Base-by-base conservation (phyloP, 2,113 vertebrate genomes). In the Catagonus wagneri region DNA sequence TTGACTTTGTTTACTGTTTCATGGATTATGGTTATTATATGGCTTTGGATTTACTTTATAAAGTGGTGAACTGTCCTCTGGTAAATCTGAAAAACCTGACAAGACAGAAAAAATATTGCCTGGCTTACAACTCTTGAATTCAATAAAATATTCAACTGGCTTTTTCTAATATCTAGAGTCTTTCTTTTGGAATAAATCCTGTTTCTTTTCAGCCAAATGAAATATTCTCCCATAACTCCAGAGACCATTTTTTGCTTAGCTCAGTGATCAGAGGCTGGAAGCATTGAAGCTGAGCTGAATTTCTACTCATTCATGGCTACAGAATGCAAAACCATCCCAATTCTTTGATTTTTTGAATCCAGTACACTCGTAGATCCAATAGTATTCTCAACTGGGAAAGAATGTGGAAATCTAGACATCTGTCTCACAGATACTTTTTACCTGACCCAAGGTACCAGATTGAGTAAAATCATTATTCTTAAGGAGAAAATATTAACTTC, bases 401-500 rank as follows among this genome's bases (percentile, higher is more conserved):
- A 95, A 89, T n/a, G 27, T 19, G 83, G 56, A 79, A 72, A 44
- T 91, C 52, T 61, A 75, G 44, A 85, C 32, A 71, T 6, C 36
- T 74, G 36, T 76, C 2, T 17, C 83, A 52, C 34, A 95, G 80
- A 83, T 80, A 6, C 36, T 84, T 94, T 74, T 88, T 7, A 81
- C 25, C 92, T 68, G 27, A 60, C 39, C 14, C 17, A 60, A n/a
- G 56, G 36, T 88, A 91, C 25, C 44, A 89, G 34, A 54, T 65
- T 78, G 29, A 5, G 36, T 83, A 89, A 88, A 88, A 93, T 1
- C 54, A 79, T 68, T 32, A 88, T 14, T 9, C 11, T 44, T 66
- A 88, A 72, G 54, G n/a, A 94, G 16, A 50, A 95, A 90, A 69
- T 90, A 66, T 34, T 90, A 75, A 81, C 50, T 83, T 93, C 78